phyloP scores from a whole-genome alignment of 37 sponge, comb jelly and placozoan species.

The Axinella damicornis region DNA sequence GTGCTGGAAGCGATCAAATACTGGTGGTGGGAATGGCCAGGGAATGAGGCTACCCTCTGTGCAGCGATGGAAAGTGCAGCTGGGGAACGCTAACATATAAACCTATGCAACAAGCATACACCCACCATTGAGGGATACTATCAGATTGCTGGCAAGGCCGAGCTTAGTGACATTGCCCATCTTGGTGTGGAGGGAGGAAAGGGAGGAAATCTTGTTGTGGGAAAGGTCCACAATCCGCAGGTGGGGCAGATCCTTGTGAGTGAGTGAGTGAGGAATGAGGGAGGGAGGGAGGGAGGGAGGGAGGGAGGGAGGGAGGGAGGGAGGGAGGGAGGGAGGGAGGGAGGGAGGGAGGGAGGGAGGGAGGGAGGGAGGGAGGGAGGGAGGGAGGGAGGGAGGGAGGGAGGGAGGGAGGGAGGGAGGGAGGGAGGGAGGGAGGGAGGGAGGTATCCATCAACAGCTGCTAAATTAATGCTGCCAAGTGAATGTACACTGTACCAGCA shows the following conservation, averaged over 20 bases:
- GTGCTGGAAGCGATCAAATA: too few species aligned
- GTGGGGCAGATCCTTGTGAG: conserved; percentile 56
- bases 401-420: too few species aligned
- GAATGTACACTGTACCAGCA: too few species aligned
- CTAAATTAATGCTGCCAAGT: neutral
- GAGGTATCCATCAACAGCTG: neutral
- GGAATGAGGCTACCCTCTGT: too few species aligned
- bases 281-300: neutral
- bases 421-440: too few species aligned
- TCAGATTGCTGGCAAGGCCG: conserved; percentile 27
- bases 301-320: too few species aligned
- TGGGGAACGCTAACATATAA: too few species aligned
- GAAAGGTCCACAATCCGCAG: conserved; percentile 61
- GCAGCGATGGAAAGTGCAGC: too few species aligned
- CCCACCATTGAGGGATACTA: conserved; percentile 30
- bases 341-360: neutral
- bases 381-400: too few species aligned
- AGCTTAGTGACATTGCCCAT: conserved; percentile 46
- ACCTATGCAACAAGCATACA: too few species aligned
- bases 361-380: too few species aligned
- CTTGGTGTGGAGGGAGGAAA: conserved; percentile 35
- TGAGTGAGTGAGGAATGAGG: neutral
- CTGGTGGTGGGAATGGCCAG: too few species aligned
- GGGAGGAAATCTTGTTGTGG: conserved; percentile 59
- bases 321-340: neutral